phyloP scores from a whole-genome alignment of 2,113 vertebrate species.

The Cichladusa arquata region DNA sequence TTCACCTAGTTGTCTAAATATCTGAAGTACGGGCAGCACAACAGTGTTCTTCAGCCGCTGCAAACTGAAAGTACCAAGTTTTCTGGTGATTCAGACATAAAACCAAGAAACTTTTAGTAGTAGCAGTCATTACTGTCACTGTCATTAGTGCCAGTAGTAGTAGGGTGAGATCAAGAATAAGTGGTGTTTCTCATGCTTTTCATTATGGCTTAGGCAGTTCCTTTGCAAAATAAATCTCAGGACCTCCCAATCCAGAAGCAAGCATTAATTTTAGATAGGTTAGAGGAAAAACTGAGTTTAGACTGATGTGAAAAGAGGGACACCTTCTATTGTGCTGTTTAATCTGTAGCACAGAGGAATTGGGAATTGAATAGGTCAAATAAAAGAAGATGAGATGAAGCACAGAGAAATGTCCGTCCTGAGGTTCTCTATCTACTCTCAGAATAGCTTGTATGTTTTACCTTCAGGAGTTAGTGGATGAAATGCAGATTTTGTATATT shows the following conservation, averaged over 20 bases:
- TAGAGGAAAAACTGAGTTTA: not conserved
- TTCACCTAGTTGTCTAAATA: not conserved
- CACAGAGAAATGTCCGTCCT: not conserved
- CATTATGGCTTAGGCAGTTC: not conserved
- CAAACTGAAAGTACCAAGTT: not conserved
- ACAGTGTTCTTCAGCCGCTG: not conserved
- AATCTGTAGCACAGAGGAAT: not conserved
- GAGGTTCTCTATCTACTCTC: not conserved
- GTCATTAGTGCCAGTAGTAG: not conserved
- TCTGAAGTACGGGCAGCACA: not conserved
- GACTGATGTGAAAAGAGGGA: not conserved
- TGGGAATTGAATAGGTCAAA: not conserved
- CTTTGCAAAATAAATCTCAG: not conserved
- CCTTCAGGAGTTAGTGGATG: not conserved
- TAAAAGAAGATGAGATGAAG: not conserved
- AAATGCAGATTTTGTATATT: constrained; percentile 24
- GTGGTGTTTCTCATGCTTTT: not conserved
- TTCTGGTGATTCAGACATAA: not conserved
- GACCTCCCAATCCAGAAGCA: not conserved
- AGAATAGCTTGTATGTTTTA: not conserved
- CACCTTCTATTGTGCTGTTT: not conserved
- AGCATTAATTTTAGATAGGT: not conserved
- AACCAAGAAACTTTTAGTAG: not conserved
- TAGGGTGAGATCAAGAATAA: not conserved
- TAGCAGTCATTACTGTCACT: not conserved